Conservation (phyloP, 2,888 invertebrate genomes). For the Drosophila affinis region DNA sequence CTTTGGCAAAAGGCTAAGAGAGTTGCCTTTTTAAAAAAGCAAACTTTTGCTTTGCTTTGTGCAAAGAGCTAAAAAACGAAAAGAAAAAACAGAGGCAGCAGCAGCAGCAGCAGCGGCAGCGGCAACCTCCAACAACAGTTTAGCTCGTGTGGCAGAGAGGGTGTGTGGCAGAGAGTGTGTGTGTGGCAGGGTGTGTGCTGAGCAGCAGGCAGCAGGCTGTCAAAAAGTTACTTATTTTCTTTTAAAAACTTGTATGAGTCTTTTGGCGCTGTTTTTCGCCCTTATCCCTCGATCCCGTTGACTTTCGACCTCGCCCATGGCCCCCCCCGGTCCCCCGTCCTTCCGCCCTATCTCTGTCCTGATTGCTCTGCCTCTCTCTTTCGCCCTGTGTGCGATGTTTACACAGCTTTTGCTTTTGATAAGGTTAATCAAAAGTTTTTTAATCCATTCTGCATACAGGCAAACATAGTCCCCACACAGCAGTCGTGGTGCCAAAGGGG, state of each 20-base stretch:
- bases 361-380: constrained; percentile 55
- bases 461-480: constrained; percentile 55
- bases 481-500: background rate
- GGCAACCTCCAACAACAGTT: constrained; percentile 44
- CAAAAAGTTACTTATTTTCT: constrained; percentile 79
- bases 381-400: constrained; percentile 69
- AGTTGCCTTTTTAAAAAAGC: constrained; percentile 68
- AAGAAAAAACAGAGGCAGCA: constrained; percentile 3
- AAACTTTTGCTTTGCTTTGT: constrained; percentile 72
- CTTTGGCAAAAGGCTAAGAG: constrained; percentile 63
- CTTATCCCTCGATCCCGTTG: background rate
- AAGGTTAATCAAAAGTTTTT: constrained; percentile 82
- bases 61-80: constrained; percentile 50
- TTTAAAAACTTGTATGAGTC: constrained; percentile 76
- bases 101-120: background rate
- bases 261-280: constrained; percentile 43
- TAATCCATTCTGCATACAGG: constrained; percentile 80
- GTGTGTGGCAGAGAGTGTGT: constrained; percentile 24
- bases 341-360: constrained; percentile 42
- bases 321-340: background rate
- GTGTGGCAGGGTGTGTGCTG: constrained; percentile 39
- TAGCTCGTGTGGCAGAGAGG: constrained; percentile 40
- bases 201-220: constrained; percentile 65
- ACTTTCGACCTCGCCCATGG: constrained; percentile 26
- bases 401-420: constrained; percentile 79